Evolutionary conservation across 1,140 invertebrate genomes (phyloP), one percentile per base, ranked within the genome.

Genomic region (Diorhabda carinulata): DNA sequence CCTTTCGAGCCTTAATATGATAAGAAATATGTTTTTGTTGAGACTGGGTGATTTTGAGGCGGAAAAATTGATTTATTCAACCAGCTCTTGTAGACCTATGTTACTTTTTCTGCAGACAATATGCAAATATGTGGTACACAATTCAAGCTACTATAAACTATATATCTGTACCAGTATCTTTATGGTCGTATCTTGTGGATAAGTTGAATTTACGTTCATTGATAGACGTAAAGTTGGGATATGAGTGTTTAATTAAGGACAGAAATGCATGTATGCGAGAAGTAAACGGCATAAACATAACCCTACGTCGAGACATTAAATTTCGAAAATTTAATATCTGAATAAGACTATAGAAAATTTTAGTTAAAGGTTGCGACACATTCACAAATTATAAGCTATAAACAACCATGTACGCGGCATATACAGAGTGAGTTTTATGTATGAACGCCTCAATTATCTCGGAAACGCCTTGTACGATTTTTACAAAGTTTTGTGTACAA

Each of bases 251-350:
- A 60, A 25, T 42, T 60, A 60, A 42, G 8, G 41, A 60, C 25
- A 42, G 10, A 25, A 43, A 47, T 45, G 40, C 57, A 56, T 56
- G 25, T 45, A 64, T 8, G 57, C 8, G 63, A 42, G 42, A 8
- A 64, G 25, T 45, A 64, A 7, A 64, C 8, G 63, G 47, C 42
- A 8, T 64, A 9, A 56, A 64, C 56, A 45, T 25, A 25, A 25
- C 25, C 25, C 25, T 25, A 25, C 25, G 47, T 64, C 47, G 25
- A 64, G 64, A 69, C 69, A 70, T 68, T 71, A 73, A 71, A 71
- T 74, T 74, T 56, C 66, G 65, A 68, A 71, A 72, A 74, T 74
- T 74, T 74, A 74, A 73, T 74, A 73, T 64, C 73, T 71, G 68
- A 74, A 74, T 74, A 74, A 73, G 73, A 71, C 73, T 66, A 74